Conservation (phyloP, 2,797 vertebrate species). For the Mus minutoides region DNA sequence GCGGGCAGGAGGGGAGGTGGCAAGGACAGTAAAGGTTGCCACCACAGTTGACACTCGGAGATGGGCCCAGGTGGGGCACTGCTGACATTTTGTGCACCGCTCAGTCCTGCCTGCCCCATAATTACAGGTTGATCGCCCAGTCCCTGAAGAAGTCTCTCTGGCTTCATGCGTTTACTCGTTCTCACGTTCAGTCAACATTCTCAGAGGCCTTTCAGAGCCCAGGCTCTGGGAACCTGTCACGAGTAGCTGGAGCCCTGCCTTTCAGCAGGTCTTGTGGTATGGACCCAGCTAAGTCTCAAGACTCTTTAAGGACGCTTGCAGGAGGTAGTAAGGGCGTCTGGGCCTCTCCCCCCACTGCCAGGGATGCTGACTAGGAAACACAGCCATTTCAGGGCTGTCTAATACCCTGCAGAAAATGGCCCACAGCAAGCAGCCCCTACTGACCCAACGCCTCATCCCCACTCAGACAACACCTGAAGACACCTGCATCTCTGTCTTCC, state of each 20-base stretch:
- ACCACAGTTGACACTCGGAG: not conserved
- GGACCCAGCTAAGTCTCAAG: not conserved
- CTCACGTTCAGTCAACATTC: not conserved
- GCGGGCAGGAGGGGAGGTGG: not conserved
- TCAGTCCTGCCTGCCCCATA: not conserved
- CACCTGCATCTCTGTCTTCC: not conserved
- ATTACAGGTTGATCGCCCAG: not conserved
- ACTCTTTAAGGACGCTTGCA: not conserved
- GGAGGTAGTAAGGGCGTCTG: not conserved
- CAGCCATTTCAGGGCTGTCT: not conserved
- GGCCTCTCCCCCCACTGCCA: not conserved
- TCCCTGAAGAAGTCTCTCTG: not conserved
- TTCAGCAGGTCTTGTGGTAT: not conserved
- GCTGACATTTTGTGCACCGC: not conserved
- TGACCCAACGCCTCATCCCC: not conserved
- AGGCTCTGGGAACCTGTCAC: not conserved
- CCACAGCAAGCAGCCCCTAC: rapidly evolving
- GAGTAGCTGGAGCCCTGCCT: not conserved
- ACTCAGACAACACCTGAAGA: not conserved
- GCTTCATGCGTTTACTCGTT: not conserved
- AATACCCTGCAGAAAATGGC: not conserved
- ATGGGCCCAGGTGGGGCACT: not conserved
- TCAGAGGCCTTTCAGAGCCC: not conserved
- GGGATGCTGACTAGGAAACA: not conserved
- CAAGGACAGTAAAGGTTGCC: not conserved